phyloP scores from a whole-genome alignment of 30 jellyfish, hydroid and myxozoan genomes.

The Turritopsis dohrnii region DNA sequence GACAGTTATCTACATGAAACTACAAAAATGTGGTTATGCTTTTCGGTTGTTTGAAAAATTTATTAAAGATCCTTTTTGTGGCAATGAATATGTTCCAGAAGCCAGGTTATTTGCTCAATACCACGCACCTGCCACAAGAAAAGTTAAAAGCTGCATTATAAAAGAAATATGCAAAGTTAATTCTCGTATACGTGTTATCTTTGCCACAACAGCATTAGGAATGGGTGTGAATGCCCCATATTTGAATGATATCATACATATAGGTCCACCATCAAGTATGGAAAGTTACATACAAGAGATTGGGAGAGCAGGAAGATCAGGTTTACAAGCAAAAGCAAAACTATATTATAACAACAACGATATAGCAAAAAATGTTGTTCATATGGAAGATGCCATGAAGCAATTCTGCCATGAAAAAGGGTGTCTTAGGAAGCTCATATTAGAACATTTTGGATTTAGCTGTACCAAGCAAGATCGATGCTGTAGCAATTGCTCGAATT shows the following conservation, averaged over 20 bases:
- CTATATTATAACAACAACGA: too few relatives aligned
- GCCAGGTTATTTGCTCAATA: slow-evolving; percentile 19
- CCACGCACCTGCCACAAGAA: slow-evolving; percentile 16
- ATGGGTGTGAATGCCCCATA: slow-evolving; percentile 40
- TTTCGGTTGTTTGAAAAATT: slow-evolving; percentile 13
- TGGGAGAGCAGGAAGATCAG: slow-evolving; percentile 34
- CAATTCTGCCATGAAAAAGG: neutral
- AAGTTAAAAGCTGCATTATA: neutral
- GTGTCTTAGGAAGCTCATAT: neutral
- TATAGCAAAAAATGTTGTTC: too few relatives aligned
- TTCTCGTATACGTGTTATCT: slow-evolving; percentile 1
- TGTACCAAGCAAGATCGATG: neutral
- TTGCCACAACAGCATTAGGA: slow-evolving; percentile 42
- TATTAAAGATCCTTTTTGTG: neutral
- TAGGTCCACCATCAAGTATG: slow-evolving; percentile 21
- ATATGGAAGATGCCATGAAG: neutral
- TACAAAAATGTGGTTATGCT: slow-evolving; percentile 30
- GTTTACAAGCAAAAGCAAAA: too few relatives aligned
- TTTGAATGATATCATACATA: slow-evolving; percentile 9
- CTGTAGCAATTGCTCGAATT: neutral
- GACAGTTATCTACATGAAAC: slow-evolving; percentile 25
- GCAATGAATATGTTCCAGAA: neutral
- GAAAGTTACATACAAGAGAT: slow-evolving; percentile 28
- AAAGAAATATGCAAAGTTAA: neutral
- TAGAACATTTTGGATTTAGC: neutral